Percentiles rank a stretch among this genome's conserved stretches.
Conservation (phyloP, 2,888 invertebrate genomes). For the Neocrepidodera transversa region DNA sequence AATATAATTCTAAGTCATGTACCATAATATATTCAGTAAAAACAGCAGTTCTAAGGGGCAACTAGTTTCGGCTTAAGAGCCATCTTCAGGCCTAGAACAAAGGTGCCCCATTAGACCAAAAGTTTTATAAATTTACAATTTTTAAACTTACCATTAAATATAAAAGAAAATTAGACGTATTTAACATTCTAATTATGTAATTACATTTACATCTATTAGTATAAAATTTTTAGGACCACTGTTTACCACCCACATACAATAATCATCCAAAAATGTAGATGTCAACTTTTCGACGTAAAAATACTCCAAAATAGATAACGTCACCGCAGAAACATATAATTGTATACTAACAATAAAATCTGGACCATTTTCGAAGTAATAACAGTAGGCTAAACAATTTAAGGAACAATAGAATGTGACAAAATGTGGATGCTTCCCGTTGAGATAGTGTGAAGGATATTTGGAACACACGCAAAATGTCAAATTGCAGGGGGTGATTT, state of each 20-base stretch:
- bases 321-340: constrained; percentile 26
- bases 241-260: constrained; percentile 30
- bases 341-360: constrained; percentile 36
- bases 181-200: too few species aligned
- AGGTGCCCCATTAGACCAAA: too few species aligned
- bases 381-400: constrained; percentile 32
- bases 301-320: constrained; percentile 27
- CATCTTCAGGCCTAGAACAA: too few species aligned
- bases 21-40: too few species aligned
- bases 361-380: constrained; percentile 37
- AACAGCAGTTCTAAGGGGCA: too few species aligned
- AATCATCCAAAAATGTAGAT: constrained; percentile 28
- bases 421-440: constrained; percentile 25
- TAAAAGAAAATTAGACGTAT: too few species aligned
- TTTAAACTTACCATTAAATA: too few species aligned
- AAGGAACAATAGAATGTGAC: constrained; percentile 34
- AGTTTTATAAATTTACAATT: too few species aligned
- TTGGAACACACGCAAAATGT: constrained; percentile 30
- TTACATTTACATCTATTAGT: too few species aligned
- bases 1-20: too few species aligned
- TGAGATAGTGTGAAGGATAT: constrained; percentile 11
- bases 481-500: constrained; percentile 5
- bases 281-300: constrained; percentile 33
- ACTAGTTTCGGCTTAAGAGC: too few species aligned
- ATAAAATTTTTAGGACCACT: constrained; percentile 30